These are phyloP conservation scores for Macropodus opercularis DNA, from an alignment of 2,797 vertebrate species.

Conservation along the genomic window DNA sequence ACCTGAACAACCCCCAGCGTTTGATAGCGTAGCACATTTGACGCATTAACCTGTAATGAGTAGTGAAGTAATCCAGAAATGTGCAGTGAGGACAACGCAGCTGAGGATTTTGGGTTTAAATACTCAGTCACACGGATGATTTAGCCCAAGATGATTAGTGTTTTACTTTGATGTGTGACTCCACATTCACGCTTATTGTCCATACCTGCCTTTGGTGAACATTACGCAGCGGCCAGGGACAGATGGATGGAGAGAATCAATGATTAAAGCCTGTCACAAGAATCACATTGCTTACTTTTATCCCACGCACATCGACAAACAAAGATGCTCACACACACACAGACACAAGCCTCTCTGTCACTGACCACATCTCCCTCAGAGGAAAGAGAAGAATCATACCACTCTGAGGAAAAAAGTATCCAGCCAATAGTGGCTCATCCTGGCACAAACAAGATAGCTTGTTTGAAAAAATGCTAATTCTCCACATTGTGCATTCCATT, in stretches of 20 bases:
- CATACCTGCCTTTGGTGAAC: conserved; percentile 16
- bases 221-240: conserved; percentile 4
- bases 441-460: conserved; percentile 77
- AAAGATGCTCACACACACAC: neutral
- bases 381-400: conserved; percentile 50
- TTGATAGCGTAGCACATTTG: conserved; percentile 8
- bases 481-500: conserved; percentile 78
- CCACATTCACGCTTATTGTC: conserved; percentile 21
- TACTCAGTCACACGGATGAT: conserved; percentile 41
- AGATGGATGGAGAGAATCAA: conserved; percentile 21
- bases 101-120: conserved; percentile 42
- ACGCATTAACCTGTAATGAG: conserved; percentile 42
- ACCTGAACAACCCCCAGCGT: too few species aligned
- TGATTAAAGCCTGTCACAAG: conserved; percentile 44
- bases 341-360: conserved; percentile 27
- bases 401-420: conserved; percentile 49
- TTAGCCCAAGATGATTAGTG: conserved; percentile 11
- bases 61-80: conserved; percentile 50
- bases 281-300: conserved; percentile 33
- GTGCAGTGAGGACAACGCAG: conserved; percentile 36
- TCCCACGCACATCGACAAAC: conserved; percentile 9
- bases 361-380: conserved; percentile 45
- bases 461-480: conserved; percentile 78
- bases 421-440: conserved; percentile 73
- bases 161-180: conserved; percentile 15